Percentiles rank a stretch among this genome's conserved stretches.
phyloP scores from a whole-genome alignment of 1,140 invertebrate genomes.

The Solenopsis fugax region DNA sequence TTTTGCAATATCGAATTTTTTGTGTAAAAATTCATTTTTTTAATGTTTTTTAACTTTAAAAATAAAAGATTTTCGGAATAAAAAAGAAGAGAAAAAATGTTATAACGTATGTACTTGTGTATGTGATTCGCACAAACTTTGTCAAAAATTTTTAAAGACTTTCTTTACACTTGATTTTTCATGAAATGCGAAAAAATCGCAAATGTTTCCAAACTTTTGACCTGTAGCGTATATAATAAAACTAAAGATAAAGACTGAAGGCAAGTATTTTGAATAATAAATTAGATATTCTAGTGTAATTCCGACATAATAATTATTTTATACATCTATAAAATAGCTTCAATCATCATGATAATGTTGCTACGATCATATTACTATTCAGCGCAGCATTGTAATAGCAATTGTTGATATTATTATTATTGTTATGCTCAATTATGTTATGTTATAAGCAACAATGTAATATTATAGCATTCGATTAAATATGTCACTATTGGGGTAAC shows the following conservation, averaged over 20 bases:
- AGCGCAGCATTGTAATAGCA: slow-evolving; percentile 10
- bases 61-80: too few species aligned
- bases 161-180: too few species aligned
- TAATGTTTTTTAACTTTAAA: too few species aligned
- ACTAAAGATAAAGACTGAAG: neutral
- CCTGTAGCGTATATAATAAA: neutral
- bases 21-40: too few species aligned
- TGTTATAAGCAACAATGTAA: slow-evolving; percentile 18
- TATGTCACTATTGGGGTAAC: neutral
- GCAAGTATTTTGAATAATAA: neutral
- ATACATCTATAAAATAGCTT: neutral
- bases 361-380: neutral
- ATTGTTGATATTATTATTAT: slow-evolving; percentile 33
- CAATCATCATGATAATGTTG: slow-evolving; percentile 6
- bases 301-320: neutral
- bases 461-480: slow-evolving; percentile 24
- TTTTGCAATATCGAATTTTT: too few species aligned
- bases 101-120: too few species aligned
- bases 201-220: too few species aligned
- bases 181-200: too few species aligned
- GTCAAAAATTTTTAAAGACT: too few species aligned
- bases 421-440: slow-evolving; percentile 14
- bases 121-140: too few species aligned
- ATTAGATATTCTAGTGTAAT: neutral
- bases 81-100: too few species aligned